These are phyloP conservation scores for Ramphastos sulfuratus DNA, from an alignment of 2,113 vertebrate genomes.

Conservation along the genomic window DNA sequence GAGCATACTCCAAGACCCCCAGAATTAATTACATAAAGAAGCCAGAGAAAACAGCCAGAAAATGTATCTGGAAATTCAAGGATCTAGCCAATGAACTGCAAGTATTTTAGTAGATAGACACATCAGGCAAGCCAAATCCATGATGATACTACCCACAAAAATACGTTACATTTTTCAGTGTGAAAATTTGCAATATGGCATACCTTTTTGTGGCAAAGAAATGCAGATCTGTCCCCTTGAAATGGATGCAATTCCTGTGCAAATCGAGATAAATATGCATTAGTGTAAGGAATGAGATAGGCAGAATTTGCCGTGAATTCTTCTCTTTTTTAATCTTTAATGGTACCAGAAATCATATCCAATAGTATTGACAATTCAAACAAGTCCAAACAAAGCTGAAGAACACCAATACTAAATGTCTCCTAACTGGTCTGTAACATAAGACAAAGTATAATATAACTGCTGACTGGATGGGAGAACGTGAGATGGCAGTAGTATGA, in stretches of 20 bases:
- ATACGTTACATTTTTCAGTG: background rate
- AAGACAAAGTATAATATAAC: background rate
- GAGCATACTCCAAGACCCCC: background rate
- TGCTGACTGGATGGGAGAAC: background rate
- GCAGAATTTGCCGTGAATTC: conserved; percentile 29
- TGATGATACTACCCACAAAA: background rate
- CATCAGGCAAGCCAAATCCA: background rate
- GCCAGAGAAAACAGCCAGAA: background rate
- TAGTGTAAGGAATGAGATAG: conserved; percentile 21
- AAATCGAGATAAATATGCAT: conserved; percentile 18
- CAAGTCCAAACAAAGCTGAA: background rate
- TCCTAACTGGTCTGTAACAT: background rate
- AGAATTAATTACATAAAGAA: background rate
- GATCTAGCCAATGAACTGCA: background rate
- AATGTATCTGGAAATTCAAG: background rate
- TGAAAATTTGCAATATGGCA: conserved; percentile 3
- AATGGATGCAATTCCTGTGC: background rate
- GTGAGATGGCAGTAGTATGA: background rate
- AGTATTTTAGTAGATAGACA: background rate
- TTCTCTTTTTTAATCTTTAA: background rate
- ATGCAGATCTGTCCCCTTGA: background rate
- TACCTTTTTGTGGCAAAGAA: background rate
- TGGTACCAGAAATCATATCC: conserved; percentile 5
- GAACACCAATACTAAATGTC: background rate
- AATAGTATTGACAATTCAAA: conserved; percentile 31